Evolutionary conservation across 2,797 vertebrate genomes (phyloP).

Genomic region (Clarias fuscus): DNA sequence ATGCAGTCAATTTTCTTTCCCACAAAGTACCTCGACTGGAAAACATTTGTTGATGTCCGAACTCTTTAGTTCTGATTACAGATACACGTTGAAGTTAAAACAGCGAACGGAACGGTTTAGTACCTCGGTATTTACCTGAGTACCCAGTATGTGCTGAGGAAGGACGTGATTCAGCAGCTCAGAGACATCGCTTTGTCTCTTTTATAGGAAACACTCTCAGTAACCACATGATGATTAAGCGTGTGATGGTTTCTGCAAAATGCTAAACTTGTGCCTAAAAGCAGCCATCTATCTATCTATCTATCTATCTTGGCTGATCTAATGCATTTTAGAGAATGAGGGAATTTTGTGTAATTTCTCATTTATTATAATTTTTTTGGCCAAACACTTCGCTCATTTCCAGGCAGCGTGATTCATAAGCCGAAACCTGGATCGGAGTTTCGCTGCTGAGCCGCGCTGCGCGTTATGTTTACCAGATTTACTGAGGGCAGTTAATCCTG

Average conservation of each 20-base stretch:
- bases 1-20: neutral
- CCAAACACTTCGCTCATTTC: neutral
- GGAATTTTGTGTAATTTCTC: neutral
- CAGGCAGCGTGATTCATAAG: slow-evolving; percentile 20
- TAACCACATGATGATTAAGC: neutral
- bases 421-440: slow-evolving; percentile 12
- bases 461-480: neutral
- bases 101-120: neutral
- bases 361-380: neutral
- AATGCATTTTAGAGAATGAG: neutral
- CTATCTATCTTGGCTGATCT: neutral
- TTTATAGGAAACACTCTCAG: neutral
- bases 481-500: slow-evolving; percentile 20
- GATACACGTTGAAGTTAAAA: neutral
- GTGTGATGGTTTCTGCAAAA: neutral
- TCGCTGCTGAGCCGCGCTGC: neutral
- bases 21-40: neutral
- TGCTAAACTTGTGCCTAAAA: neutral
- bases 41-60: neutral
- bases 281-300: neutral
- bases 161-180: neutral
- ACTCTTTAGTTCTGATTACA: neutral
- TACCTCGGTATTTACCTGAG: neutral
- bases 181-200: neutral
- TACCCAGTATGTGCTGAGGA: neutral